These are phyloP conservation scores for Zosterops lateralis DNA, from an alignment of 2,113 vertebrate species.

Conservation along the genomic window DNA sequence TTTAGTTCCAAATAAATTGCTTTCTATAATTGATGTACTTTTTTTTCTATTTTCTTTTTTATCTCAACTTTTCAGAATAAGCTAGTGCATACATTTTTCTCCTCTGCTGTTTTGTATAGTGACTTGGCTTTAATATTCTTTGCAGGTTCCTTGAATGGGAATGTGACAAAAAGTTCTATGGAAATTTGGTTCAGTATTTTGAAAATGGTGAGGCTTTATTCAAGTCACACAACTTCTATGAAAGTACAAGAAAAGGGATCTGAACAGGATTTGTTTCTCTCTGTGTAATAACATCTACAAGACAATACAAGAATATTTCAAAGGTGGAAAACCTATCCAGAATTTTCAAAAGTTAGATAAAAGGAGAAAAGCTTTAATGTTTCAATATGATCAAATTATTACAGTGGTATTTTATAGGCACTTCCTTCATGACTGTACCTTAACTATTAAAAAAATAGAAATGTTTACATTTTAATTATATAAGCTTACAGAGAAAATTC, in stretches of 20 bases:
- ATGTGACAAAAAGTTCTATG: background rate
- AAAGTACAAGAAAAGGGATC: background rate
- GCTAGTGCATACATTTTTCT: background rate
- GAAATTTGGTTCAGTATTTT: background rate
- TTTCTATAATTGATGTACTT: background rate
- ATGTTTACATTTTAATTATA: background rate
- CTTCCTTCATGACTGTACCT: background rate
- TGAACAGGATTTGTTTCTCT: background rate
- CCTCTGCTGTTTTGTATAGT: background rate
- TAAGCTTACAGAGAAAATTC: background rate
- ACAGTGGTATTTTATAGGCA: background rate
- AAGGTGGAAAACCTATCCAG: background rate
- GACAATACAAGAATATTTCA: background rate
- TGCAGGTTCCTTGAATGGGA: background rate
- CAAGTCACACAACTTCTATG: background rate
- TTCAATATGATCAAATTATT: background rate
- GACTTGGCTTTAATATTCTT: background rate
- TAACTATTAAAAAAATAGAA: background rate
- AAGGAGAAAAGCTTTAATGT: background rate
- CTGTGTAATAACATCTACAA: background rate
- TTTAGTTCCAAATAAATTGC: background rate
- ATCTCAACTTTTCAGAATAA: background rate
- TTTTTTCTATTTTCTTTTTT: background rate
- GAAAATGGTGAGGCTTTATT: background rate
- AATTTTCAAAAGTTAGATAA: background rate